Evolutionary conservation across 2,113 vertebrate genomes (phyloP).

Genomic region (Chlorodrepanis virens): DNA sequence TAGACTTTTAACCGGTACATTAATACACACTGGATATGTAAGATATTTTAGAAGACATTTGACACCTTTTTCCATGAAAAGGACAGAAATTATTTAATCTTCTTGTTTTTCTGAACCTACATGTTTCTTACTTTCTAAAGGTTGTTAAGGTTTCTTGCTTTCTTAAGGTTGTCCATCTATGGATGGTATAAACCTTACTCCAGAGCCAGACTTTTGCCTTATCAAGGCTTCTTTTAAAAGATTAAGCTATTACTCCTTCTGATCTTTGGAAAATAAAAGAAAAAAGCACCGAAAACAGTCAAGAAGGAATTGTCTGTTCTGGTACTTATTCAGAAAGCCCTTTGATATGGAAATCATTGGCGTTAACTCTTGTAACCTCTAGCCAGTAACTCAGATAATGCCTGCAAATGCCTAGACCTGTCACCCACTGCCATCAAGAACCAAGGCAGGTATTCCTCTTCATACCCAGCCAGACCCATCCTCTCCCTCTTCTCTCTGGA

Average conservation of each 20-base stretch:
- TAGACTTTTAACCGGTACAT: not conserved
- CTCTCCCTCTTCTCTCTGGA: not conserved
- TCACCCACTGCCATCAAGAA: not conserved
- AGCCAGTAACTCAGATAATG: not conserved
- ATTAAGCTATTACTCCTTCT: not conserved
- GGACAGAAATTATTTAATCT: not conserved
- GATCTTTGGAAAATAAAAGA: not conserved
- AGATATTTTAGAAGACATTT: not conserved
- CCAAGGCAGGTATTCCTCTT: not conserved
- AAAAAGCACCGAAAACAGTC: not conserved
- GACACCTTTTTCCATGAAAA: not conserved
- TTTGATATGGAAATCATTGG: constrained; percentile 46
- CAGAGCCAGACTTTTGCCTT: not conserved
- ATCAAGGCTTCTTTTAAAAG: not conserved
- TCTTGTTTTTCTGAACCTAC: not conserved
- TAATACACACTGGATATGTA: not conserved
- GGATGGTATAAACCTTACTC: not conserved
- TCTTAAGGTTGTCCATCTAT: not conserved
- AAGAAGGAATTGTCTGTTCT: not conserved
- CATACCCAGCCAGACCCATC: accelerated
- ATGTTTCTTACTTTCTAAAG: not conserved
- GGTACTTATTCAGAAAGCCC: not conserved
- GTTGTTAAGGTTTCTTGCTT: not conserved
- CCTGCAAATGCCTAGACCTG: not conserved
- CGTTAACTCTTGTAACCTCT: not conserved